These are phyloP conservation scores for Spodoptera frugiperda DNA, from an alignment of 1,140 invertebrate genomes.

Conservation along the genomic window DNA sequence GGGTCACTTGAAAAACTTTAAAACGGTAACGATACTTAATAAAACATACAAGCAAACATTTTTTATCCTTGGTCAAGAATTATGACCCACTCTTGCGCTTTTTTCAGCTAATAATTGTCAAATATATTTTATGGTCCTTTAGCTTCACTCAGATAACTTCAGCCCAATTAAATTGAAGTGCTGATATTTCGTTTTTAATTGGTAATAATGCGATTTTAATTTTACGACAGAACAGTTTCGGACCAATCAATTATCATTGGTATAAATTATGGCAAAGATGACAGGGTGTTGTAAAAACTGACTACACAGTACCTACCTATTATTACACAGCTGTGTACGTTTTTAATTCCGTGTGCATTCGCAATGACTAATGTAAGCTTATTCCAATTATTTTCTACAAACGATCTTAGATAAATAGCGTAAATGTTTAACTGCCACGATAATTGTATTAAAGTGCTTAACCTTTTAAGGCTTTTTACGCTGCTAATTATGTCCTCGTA, in stretches of 20 bases:
- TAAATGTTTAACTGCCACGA: constrained; percentile 24
- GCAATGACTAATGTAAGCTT: constrained; percentile 17
- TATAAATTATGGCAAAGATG: constrained; percentile 14
- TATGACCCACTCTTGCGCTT: too few relatives aligned
- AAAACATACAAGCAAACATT: too few relatives aligned
- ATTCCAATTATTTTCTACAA: constrained; percentile 38
- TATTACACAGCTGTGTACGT: constrained; percentile 15
- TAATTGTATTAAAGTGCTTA: constrained; percentile 27
- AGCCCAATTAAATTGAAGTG: not conserved
- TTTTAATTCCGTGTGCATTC: not conserved
- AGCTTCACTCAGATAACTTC: too few relatives aligned
- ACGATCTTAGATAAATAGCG: constrained; percentile 28
- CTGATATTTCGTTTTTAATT: constrained; percentile 6
- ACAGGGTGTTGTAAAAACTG: constrained; percentile 23
- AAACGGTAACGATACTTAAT: not conserved
- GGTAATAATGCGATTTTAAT: constrained; percentile 24
- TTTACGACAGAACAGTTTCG: constrained; percentile 4
- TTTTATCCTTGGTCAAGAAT: too few relatives aligned
- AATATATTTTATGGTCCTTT: too few relatives aligned
- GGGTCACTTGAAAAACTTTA: not conserved
- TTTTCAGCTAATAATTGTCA: too few relatives aligned
- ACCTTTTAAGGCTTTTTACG: constrained; percentile 18
- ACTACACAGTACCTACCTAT: constrained; percentile 17
- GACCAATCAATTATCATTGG: not conserved
- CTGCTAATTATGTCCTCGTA: constrained; percentile 5